These are phyloP conservation scores for Spilarctia lutea DNA, from an alignment of 2,888 invertebrate genomes.

Conservation along the genomic window DNA sequence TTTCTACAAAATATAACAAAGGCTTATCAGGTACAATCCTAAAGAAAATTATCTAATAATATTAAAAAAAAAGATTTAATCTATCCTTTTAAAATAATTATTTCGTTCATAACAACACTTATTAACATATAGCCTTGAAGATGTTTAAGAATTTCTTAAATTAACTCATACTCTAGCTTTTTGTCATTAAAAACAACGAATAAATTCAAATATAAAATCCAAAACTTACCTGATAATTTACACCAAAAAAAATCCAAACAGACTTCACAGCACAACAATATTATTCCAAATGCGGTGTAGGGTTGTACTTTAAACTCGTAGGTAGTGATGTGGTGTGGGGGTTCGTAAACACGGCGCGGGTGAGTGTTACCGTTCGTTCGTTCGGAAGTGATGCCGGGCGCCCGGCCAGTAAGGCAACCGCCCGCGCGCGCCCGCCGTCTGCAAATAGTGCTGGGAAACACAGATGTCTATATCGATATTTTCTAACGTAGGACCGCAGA, in stretches of 20 bases:
- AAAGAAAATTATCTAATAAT: not conserved
- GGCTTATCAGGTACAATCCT: not conserved
- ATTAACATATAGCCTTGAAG: not conserved
- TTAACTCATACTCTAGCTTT: not conserved
- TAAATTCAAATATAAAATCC: conserved; percentile 1
- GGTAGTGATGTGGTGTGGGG: conserved; percentile 60
- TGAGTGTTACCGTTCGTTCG: conserved; percentile 78
- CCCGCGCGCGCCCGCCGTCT: conserved; percentile 60
- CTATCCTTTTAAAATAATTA: not conserved
- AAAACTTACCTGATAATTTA: conserved; percentile 45
- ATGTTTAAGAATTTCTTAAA: not conserved
- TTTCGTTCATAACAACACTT: not conserved
- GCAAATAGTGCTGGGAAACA: conserved; percentile 62
- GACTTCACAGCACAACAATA: conserved; percentile 51
- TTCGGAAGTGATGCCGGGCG: conserved; percentile 83
- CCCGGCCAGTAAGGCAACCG: conserved; percentile 74
- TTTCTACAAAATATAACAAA: not conserved
- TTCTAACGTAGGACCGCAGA: conserved; percentile 38
- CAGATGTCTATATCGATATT: conserved; percentile 44
- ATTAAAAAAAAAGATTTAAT: not conserved
- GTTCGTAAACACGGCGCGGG: conserved; percentile 80
- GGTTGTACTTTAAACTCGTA: conserved; percentile 25
- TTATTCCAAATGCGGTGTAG: conserved; percentile 31
- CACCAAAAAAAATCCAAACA: conserved; percentile 46
- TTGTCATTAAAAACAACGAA: not conserved